Conservation (phyloP, 2,797 vertebrate genomes). For the Enteromius mattozi region DNA sequence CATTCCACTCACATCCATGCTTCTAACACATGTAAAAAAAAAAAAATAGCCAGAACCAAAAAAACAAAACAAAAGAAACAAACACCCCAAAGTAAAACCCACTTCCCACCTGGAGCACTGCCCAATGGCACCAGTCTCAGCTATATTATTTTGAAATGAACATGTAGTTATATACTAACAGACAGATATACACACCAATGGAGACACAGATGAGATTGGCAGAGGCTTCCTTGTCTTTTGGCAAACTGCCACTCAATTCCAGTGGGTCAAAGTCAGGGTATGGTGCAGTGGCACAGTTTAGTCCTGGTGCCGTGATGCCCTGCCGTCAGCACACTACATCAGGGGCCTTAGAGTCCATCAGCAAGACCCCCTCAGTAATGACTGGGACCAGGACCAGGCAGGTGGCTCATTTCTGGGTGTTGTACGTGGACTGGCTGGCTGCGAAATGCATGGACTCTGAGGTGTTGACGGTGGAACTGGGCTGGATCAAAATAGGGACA, state of each 20-base stretch:
- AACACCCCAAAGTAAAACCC: slow-evolving; percentile 12
- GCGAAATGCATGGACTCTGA: slow-evolving; percentile 68
- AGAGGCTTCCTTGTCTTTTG: slow-evolving; percentile 49
- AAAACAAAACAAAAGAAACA: neutral
- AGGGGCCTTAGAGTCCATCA: slow-evolving; percentile 47
- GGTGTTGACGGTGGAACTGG: slow-evolving; percentile 67
- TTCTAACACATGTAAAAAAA: slow-evolving; percentile 6
- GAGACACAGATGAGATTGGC: slow-evolving; percentile 37
- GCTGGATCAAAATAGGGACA: slow-evolving; percentile 69
- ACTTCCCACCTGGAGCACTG: slow-evolving; percentile 31
- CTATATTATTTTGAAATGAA: slow-evolving; percentile 19
- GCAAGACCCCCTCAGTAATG: slow-evolving; percentile 44
- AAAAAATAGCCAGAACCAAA: slow-evolving; percentile 1
- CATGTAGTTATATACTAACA: slow-evolving; percentile 22
- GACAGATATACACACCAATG: slow-evolving; percentile 29
- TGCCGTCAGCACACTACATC: slow-evolving; percentile 2
- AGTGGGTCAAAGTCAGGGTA: slow-evolving; percentile 55
- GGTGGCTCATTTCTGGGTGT: slow-evolving; percentile 57
- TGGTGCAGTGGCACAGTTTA: slow-evolving; percentile 49
- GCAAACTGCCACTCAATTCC: slow-evolving; percentile 30
- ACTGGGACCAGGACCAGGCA: slow-evolving; percentile 22
- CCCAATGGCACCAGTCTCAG: slow-evolving; percentile 23
- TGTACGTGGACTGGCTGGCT: slow-evolving; percentile 64
- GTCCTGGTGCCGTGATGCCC: slow-evolving; percentile 20
- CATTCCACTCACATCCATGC: slow-evolving; percentile 49